Evolutionary conservation across 1,140 invertebrate species (phyloP).

Genomic region (Rhagoletis zephyria): DNA sequence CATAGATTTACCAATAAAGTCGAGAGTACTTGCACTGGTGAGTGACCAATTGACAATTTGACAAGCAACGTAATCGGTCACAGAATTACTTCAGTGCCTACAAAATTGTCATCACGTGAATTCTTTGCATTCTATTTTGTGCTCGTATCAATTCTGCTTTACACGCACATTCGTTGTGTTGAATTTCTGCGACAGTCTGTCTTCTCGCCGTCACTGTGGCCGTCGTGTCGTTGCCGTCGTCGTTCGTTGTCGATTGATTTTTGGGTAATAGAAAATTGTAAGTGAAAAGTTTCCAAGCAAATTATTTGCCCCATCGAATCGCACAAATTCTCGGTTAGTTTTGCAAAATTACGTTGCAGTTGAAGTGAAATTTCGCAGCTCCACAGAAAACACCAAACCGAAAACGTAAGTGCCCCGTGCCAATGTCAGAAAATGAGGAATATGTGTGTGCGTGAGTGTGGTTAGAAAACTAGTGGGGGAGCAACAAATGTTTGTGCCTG

Average conservation of each 20-base stretch:
- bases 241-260: slow-evolving; percentile 58
- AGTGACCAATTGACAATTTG: no score
- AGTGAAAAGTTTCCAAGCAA: slow-evolving; percentile 56
- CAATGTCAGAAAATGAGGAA: slow-evolving; percentile 34
- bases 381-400: slow-evolving; percentile 23
- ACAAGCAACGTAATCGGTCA: no score
- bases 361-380: slow-evolving; percentile 48
- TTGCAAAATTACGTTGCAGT: slow-evolving; percentile 42
- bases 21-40: no score
- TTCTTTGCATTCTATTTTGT: slow-evolving; percentile 54
- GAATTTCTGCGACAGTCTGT: slow-evolving; percentile 55
- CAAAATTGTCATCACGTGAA: slow-evolving; percentile 55
- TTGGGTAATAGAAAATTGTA: slow-evolving; percentile 57
- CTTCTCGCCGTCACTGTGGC: slow-evolving; percentile 37
- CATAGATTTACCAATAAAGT: no score
- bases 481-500: slow-evolving; percentile 27
- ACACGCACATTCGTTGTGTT: slow-evolving; percentile 54
- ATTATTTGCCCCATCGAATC: slow-evolving; percentile 45
- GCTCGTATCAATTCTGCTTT: slow-evolving; percentile 35
- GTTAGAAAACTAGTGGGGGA: background rate
- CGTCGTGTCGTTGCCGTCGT: slow-evolving; percentile 52
- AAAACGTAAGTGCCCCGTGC: slow-evolving; percentile 56
- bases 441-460: slow-evolving; percentile 29
- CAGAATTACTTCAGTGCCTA: no score
- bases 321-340: slow-evolving; percentile 41